Evolutionary conservation across 2,888 invertebrate genomes (phyloP), one percentile per base, ranked within the genome.

Genomic region (Cryptops parisi): DNA sequence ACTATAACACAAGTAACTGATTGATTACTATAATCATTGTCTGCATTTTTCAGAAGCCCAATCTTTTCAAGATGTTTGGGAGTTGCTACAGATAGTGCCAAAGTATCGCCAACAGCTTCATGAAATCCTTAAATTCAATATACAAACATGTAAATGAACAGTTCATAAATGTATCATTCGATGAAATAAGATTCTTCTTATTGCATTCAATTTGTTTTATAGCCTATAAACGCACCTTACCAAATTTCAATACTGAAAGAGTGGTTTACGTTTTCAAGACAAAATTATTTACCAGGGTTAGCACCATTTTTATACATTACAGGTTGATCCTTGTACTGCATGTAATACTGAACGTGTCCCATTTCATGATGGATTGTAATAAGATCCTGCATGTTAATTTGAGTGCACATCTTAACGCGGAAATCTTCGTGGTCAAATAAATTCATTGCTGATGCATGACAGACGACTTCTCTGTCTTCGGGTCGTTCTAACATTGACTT

Each of bases 401-500:
- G 52, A 0, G 64, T 62, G 53, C 64, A 64, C 64, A 61, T 61
- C 45, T 64, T 64, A 40, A 64, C 64, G 46, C 63, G 59, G 43
- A 24, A 55, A 58, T 72, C 72, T 51, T 65, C 61, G 21, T 62
- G 63, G 50, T 70, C 65, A 50, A 65, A 71, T 56, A 72, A 69
- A 56, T 71, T 69, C 62, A 70, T 70, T 19, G 72, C 70, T 2
- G 70, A 64, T 5, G 72, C 71, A 44, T 71, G 65, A 63, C 91
- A 93, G 0, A 85, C 74, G 23, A 87, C 72, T n/a, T 87, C 82
- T 9, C 84, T 72, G 63, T 80, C 81, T 15, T 6, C 15, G 0
- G 86, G 87, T 62, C 88, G 87, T 61, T 81, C 80, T 54, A 91
- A 76, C 40, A 91, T 82, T 0, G 89, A 88, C 57, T 80, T 80